Evolutionary conservation across 2,888 invertebrate species (phyloP), one percentile per base, ranked within the genome.

Genomic region (Orthosia gothica): DNA sequence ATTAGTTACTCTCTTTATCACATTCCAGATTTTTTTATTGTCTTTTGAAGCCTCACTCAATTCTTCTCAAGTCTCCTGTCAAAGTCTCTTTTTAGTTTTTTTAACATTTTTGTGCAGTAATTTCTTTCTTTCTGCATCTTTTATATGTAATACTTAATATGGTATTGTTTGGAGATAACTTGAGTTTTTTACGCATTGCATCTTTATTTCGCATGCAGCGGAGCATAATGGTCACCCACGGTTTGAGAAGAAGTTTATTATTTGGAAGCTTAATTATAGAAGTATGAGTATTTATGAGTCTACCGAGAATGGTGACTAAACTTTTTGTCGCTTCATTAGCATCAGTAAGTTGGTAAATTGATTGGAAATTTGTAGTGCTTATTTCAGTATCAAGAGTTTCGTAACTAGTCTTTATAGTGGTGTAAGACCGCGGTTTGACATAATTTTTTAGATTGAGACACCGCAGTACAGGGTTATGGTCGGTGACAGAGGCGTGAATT

Each of bases 81-180:
- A 57, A n/a, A n/a, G 20, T 57, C 57, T 57, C 26, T 57, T 57
- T 57, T 57, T 26, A 57, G 26, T 3, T 26, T 57, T 57, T 57
- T 57, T 57, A 57, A 15, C 3, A 57, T 57, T 57, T 57, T 57
- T 26, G 13, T 23, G 55, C 23, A 55, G 23, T 12, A 55, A 20
- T 55, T 55, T 23, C 55, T 55, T 15, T 55, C n/a, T n/a, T n/a
- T n/a, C n/a, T n/a, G n/a, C n/a, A 55, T 13, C 23, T 55, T 55
- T 55, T 55, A 23, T 16, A 55, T 23, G 55, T 55, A 3, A 23
- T 55, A 23, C 23, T 23, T 55, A 55, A 55, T 12, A 23, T 23
- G 23, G 9, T 55, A 3, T 23, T 55, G 55, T 55, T 55, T 13
- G 23, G 23, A 26, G 26, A 23, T 23, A 23, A 23, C 13, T 55